Evolutionary conservation across 1,140 invertebrate genomes (phyloP).

Genomic region (Idris sp.): DNA sequence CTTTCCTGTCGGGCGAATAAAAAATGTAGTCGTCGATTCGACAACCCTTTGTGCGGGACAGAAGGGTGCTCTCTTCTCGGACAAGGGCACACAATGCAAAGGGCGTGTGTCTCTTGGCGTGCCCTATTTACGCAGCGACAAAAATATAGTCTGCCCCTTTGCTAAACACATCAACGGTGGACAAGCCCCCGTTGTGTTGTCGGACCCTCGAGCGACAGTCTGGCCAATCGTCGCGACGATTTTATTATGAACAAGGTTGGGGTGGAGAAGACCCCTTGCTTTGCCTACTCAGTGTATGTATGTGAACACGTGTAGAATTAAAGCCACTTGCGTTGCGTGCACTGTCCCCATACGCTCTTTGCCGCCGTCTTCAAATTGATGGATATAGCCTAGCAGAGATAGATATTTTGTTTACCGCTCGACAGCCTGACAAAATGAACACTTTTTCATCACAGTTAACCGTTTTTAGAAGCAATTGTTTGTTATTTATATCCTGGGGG

Average conservation of each 20-base stretch:
- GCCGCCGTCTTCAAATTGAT: slow-evolving; percentile 63
- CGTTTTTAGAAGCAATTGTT: no score
- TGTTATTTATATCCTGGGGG: no score
- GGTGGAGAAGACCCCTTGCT: slow-evolving; percentile 61
- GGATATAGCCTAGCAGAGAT: slow-evolving; percentile 7
- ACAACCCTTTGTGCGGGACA: slow-evolving; percentile 70
- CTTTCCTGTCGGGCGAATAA: slow-evolving; percentile 70
- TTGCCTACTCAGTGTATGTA: slow-evolving; percentile 44
- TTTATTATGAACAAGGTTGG: slow-evolving; percentile 68
- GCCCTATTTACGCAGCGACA: slow-evolving; percentile 74
- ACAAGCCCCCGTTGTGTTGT: slow-evolving; percentile 68
- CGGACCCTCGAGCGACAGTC: slow-evolving; percentile 61
- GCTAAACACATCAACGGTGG: slow-evolving; percentile 62
- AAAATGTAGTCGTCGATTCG: slow-evolving; percentile 69
- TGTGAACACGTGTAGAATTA: slow-evolving; percentile 58
- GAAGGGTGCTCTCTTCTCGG: slow-evolving; percentile 67
- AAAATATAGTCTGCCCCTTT: slow-evolving; percentile 58
- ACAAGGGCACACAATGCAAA: slow-evolving; percentile 71
- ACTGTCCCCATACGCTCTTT: slow-evolving; percentile 65
- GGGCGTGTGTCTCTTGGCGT: slow-evolving; percentile 74
- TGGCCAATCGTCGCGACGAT: slow-evolving; percentile 69
- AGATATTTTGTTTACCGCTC: no score
- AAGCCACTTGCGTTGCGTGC: slow-evolving; percentile 60
- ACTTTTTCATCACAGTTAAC: no score
- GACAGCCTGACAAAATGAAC: no score